These are phyloP conservation scores for Watsonalla cultraria DNA, from an alignment of 2,888 invertebrate genomes.

Conservation along the genomic window DNA sequence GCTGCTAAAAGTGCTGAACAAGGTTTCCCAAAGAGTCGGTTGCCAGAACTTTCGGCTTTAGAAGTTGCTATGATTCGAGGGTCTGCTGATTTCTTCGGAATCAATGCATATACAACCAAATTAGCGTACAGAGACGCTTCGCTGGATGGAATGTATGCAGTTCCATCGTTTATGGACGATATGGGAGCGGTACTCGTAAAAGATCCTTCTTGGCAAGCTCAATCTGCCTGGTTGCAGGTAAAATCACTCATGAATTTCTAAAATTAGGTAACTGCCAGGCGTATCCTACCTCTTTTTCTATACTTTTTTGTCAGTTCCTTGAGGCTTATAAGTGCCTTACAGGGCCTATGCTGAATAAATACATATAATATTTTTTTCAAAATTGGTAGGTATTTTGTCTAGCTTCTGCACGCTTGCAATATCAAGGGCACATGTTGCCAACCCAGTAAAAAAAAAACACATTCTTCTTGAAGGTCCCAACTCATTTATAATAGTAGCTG, in stretches of 20 bases:
- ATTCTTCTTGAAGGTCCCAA: no score
- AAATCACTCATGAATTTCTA: not conserved
- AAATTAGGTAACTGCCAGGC: not conserved
- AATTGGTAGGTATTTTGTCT: no score
- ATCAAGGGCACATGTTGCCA: no score
- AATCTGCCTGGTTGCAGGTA: constrained; percentile 53
- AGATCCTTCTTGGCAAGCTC: constrained; percentile 43
- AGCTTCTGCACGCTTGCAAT: no score
- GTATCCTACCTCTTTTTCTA: no score
- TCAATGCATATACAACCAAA: constrained; percentile 81
- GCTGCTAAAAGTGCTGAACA: constrained; percentile 76
- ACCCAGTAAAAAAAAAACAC: no score
- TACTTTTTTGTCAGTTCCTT: no score
- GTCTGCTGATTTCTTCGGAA: constrained; percentile 82
- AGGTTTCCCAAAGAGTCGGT: constrained; percentile 74
- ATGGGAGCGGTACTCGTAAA: constrained; percentile 44
- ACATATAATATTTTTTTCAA: no score
- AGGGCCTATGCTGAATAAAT: no score
- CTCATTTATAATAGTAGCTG: no score
- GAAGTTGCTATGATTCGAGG: constrained; percentile 80
- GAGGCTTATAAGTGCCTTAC: no score
- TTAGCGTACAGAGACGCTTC: constrained; percentile 56
- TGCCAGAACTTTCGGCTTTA: constrained; percentile 74
- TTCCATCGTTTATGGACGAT: constrained; percentile 60
- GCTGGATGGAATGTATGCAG: constrained; percentile 49